These are phyloP conservation scores for Agelas oroides DNA, from an alignment of 37 sponge, comb jelly and placozoan genomes.

Conservation along the genomic window DNA sequence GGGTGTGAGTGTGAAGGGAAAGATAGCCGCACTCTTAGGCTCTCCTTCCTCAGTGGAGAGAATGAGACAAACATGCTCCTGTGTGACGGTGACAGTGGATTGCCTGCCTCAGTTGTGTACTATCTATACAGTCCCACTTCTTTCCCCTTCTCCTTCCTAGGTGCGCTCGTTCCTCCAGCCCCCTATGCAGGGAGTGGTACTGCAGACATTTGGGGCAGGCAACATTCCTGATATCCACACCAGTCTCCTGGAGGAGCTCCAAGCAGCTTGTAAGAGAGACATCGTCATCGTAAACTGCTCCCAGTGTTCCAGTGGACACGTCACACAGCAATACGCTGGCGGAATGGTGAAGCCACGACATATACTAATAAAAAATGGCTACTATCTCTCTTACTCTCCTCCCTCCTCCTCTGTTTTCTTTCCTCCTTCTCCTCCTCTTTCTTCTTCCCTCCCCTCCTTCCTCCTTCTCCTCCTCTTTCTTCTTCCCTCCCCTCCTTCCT, in stretches of 20 bases:
- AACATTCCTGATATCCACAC: conserved; percentile 75
- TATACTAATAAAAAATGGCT: too few species aligned
- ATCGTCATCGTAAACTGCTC: conserved; percentile 92
- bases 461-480: too few species aligned
- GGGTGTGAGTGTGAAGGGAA: not conserved
- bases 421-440: too few species aligned
- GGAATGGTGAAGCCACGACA: conserved; percentile 67
- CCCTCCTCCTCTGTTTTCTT: too few species aligned
- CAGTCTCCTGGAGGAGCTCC: conserved; percentile 70
- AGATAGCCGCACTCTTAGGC: not conserved
- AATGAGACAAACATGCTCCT: too few species aligned
- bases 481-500: too few species aligned
- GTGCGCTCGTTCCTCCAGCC: conserved; percentile 86
- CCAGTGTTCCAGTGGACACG: conserved; percentile 87
- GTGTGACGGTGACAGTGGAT: too few species aligned
- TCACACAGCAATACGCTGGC: conserved; percentile 79
- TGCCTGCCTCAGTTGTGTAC: too few species aligned
- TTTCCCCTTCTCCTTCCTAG: conserved; percentile 31
- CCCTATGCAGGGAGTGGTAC: conserved; percentile 92
- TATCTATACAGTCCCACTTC: too few species aligned
- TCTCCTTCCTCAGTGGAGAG: too few species aligned
- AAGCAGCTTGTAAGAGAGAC: conserved; percentile 78
- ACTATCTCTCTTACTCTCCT: too few species aligned
- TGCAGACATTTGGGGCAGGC: conserved; percentile 94
- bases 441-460: too few species aligned